phyloP scores from a whole-genome alignment of 2,797 vertebrate genomes.

The Chelon labrosus region DNA sequence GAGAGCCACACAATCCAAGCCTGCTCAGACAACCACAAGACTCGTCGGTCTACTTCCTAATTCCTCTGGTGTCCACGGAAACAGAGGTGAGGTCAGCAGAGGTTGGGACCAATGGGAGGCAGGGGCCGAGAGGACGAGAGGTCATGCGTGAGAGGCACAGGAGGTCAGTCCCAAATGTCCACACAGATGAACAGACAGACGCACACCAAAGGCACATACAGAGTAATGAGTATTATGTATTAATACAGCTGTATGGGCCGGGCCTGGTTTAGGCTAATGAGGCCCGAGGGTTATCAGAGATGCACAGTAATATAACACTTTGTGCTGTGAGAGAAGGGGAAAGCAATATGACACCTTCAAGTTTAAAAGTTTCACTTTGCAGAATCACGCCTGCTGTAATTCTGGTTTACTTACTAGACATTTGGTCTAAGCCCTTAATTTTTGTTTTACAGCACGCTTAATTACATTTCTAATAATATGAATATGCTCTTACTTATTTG shows the following conservation, averaged over 20 bases:
- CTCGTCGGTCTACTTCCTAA: constrained; percentile 32
- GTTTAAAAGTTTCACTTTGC: constrained; percentile 33
- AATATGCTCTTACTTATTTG: too few species aligned
- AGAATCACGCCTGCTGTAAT: not conserved
- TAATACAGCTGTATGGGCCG: constrained; percentile 65
- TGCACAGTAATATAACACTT: constrained; percentile 62
- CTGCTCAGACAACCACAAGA: constrained; percentile 14
- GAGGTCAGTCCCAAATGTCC: constrained; percentile 51
- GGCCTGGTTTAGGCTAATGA: constrained; percentile 69
- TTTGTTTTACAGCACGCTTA: too few species aligned
- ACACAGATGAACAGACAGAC: constrained; percentile 26
- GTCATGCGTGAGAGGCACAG: constrained; percentile 58
- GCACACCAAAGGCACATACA: constrained; percentile 35
- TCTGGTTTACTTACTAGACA: too few species aligned
- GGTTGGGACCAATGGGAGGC: constrained; percentile 57
- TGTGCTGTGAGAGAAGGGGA: constrained; percentile 32
- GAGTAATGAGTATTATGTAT: constrained; percentile 59
- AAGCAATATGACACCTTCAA: constrained; percentile 30
- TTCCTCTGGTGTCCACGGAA: constrained; percentile 65
- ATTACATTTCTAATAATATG: too few species aligned
- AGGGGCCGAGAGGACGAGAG: constrained; percentile 52
- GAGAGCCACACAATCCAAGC: constrained; percentile 16
- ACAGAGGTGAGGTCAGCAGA: constrained; percentile 69
- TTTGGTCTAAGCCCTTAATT: too few species aligned
- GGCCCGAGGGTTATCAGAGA: constrained; percentile 75